A percentile compares a stretch with the other conserved stretches of the same genome.
Evolutionary conservation across 2,113 vertebrate species (phyloP).

Genomic region (Danionella cerebrum): DNA sequence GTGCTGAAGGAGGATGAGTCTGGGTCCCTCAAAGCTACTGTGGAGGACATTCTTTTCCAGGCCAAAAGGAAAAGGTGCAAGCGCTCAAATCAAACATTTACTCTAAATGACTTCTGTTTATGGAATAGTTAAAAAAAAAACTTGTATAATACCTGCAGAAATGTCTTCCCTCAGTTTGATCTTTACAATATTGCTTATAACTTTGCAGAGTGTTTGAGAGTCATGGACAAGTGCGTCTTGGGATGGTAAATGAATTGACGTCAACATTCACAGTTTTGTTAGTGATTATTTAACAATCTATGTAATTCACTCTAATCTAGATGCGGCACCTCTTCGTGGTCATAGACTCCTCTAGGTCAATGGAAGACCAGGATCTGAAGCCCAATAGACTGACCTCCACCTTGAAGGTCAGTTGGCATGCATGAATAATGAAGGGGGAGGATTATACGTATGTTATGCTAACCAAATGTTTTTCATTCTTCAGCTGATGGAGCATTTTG

Average conservation of each 20-base stretch:
- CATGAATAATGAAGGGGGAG: not conserved
- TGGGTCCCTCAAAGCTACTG: conserved; percentile 88
- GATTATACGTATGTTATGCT: not conserved
- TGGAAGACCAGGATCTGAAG: conserved; percentile 97
- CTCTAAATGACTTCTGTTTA: too few species aligned
- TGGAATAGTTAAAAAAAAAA: too few species aligned
- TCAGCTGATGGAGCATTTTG: conserved; percentile 87
- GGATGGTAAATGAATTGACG: conserved; percentile 74
- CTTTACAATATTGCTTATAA: not conserved
- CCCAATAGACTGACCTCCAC: conserved; percentile 81
- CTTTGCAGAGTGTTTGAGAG: conserved; percentile 71
- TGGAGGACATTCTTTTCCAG: conserved; percentile 93
- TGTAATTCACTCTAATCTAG: conserved; percentile 48
- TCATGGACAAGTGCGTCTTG: conserved; percentile 89
- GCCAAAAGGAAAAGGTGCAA: conserved; percentile 87
- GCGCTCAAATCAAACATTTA: not conserved
- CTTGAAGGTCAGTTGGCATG: conserved; percentile 26
- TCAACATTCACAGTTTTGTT: not conserved
- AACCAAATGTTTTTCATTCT: not conserved
- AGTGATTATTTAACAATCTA: not conserved
- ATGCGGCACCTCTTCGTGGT: conserved; percentile 95
- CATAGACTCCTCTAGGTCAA: conserved; percentile 86
- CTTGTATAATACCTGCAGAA: too few species aligned
- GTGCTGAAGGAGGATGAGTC: conserved; percentile 94
- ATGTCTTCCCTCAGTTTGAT: not conserved